Conservation (phyloP, 2,888 invertebrate genomes). For the Philopedon plagiatum region DNA sequence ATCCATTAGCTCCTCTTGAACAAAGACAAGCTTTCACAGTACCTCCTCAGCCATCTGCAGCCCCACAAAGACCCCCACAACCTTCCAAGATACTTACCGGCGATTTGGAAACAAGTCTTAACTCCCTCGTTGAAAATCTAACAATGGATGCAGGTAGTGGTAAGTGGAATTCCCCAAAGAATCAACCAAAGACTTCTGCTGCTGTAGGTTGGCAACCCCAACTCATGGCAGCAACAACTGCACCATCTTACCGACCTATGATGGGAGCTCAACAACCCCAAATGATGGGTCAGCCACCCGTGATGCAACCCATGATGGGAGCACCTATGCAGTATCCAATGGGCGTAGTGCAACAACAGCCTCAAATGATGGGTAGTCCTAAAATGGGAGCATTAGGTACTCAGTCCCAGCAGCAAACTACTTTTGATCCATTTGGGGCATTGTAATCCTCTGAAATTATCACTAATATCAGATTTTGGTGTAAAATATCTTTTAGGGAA, state of each 20-base stretch:
- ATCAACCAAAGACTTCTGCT: conserved; percentile 79
- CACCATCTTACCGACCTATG: conserved; percentile 79
- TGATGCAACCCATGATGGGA: conserved; percentile 76
- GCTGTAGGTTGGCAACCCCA: conserved; percentile 83
- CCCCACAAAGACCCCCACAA: conserved; percentile 66
- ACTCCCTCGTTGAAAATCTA: conserved; percentile 93
- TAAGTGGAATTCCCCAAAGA: conserved; percentile 87
- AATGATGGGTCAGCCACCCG: conserved; percentile 55
- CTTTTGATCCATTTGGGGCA: conserved; percentile 68
- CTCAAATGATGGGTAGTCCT: conserved; percentile 60
- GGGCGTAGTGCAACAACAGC: conserved; percentile 54
- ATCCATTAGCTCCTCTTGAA: conserved; percentile 68
- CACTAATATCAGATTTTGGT: neutral
- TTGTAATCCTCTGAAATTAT: conserved; percentile 61
- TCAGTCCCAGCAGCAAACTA: conserved; percentile 55
- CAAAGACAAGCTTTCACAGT: conserved; percentile 51
- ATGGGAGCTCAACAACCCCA: conserved; percentile 53
- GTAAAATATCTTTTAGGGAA: neutral
- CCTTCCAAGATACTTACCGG: conserved; percentile 83
- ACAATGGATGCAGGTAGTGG: conserved; percentile 83
- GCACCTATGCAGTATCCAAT: conserved; percentile 77
- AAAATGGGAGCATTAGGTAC: conserved; percentile 60
- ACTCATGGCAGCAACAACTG: conserved; percentile 89
- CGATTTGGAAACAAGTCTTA: conserved; percentile 94
- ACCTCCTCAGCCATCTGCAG: conserved; percentile 64